Evolutionary conservation across 1,140 invertebrate species (phyloP), one percentile per base, ranked within the genome.

Genomic region (Reticulitermes speratus): DNA sequence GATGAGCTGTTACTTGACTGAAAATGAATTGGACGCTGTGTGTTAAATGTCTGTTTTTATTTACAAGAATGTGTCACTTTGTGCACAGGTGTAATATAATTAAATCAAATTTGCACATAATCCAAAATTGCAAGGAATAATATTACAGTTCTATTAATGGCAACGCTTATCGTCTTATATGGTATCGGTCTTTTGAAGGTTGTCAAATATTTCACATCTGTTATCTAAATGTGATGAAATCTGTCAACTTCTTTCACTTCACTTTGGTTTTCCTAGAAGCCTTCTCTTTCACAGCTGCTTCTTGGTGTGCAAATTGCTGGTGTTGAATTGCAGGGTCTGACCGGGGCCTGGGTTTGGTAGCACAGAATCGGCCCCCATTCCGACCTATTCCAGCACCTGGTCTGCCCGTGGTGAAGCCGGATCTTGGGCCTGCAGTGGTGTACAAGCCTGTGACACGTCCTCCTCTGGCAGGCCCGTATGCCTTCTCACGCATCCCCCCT

Each of bases 381-480:
- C 88, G 92, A 88, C 89, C 90, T 87, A 88, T 92, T 90, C 92
- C 92, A 88, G 90, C 91, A 85, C 90, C 91, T 89, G 93, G 92
- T 89, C 90, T 89, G 88, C 91, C 89, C 90, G 91, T 92, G 87
- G 89, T 93, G 89, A 93, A 94, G 90, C 93, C 92, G 11, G 93
- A 94, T 88, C 89, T 92, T 84, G 93, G 93, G 48, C 92, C 93
- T 38, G 90, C 91, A n/a, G 88, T 92, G 52, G 88, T 89, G 12
- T 89, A 90, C 69, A 87, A 88, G 59, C 92, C 94, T 52, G 95
- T 94, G 87, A 96, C 96, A 6, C 92, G 96, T 88, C 95, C 96
- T 48, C 96, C 96, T 21, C 91, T 96, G 88, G 97, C 96, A 86
- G 97, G 97, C 82, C 97, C 96, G 87, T 98, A 97, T 90, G 97